Evolutionary conservation across 2,888 invertebrate species (phyloP).

Genomic region (Nephrotoma guestfalica): DNA sequence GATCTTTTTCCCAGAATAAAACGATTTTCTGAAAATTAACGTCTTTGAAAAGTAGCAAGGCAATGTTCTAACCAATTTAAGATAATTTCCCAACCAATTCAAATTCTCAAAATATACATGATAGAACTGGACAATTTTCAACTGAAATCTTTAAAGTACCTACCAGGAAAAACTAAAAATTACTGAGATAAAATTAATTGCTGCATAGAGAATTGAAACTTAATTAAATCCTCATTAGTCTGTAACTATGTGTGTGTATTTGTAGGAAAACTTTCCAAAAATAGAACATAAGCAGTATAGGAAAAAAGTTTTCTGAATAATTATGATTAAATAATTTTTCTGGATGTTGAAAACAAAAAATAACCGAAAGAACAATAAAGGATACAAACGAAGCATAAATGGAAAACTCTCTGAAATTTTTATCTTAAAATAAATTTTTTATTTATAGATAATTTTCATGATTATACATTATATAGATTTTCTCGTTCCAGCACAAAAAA

Average conservation of each 20-base stretch:
- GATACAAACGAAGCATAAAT: background rate
- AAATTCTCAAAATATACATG: no score
- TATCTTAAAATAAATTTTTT: background rate
- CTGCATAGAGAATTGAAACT: no score
- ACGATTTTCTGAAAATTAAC: no score
- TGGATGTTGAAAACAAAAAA: background rate
- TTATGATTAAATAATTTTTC: background rate
- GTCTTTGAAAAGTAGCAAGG: no score
- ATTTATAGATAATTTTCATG: background rate
- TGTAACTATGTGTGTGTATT: background rate
- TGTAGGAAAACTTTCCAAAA: background rate
- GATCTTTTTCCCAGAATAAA: no score
- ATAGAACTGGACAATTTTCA: no score
- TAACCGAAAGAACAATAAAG: background rate
- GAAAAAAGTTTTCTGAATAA: background rate
- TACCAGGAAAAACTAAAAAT: no score
- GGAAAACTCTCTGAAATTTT: background rate
- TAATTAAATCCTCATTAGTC: no score
- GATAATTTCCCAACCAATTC: no score
- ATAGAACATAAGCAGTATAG: background rate
- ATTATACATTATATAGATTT: background rate
- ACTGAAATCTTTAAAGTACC: no score
- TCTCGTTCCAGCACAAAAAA: background rate
- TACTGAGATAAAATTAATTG: no score
- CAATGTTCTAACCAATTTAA: no score